phyloP scores from a whole-genome alignment of 2,888 invertebrate genomes.

The Lacanobia oleracea region DNA sequence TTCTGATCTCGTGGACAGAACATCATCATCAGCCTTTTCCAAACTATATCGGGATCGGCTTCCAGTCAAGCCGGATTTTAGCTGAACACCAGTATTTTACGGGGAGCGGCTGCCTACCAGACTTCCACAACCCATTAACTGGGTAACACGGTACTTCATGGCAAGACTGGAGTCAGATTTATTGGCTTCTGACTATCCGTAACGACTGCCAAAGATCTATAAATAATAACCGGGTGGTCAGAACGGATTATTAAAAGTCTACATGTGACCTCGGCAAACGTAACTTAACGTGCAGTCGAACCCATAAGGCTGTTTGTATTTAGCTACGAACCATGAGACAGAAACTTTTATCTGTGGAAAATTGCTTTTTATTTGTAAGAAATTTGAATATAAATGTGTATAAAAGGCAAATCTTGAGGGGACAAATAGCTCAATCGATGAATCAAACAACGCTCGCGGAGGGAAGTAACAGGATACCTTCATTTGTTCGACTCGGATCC shows the following conservation, averaged over 20 bases:
- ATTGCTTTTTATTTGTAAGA: constrained; percentile 4
- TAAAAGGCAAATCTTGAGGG: constrained; percentile 14
- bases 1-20: too few species aligned
- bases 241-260: too few species aligned
- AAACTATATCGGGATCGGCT: too few species aligned
- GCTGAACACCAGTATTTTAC: too few species aligned
- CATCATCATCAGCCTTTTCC: too few species aligned
- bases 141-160: too few species aligned
- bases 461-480: constrained; percentile 36
- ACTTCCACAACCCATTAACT: too few species aligned
- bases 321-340: not conserved
- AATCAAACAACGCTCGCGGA: constrained; percentile 21
- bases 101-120: too few species aligned
- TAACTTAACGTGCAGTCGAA: not conserved
- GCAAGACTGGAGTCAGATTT: too few species aligned
- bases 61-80: too few species aligned
- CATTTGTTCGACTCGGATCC: constrained; percentile 17
- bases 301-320: not conserved
- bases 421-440: constrained; percentile 41
- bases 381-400: constrained; percentile 14
- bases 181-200: too few species aligned
- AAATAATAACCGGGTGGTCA: too few species aligned
- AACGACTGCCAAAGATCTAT: not conserved
- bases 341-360: constrained; percentile 14
- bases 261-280: not conserved